Evolutionary conservation across 2,888 invertebrate species (phyloP).

Genomic region (Dasypogon diadema): DNA sequence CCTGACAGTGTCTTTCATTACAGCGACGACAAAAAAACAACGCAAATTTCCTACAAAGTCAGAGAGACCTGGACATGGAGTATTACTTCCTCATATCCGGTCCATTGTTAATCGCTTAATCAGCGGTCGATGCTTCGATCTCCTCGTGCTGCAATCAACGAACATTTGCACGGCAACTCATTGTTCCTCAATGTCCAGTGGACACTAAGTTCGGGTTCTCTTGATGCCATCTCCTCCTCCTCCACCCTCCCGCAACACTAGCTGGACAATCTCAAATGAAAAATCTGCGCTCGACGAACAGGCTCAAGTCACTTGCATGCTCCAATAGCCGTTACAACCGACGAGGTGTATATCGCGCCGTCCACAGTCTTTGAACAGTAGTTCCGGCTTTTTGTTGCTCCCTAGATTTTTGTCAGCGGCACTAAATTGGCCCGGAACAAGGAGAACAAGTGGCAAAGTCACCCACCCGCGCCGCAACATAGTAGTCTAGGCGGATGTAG

Average conservation of each 20-base stretch:
- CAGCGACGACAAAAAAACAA: neutral
- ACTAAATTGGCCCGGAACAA: constrained; percentile 41
- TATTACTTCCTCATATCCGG: constrained; percentile 57
- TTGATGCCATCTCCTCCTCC: neutral
- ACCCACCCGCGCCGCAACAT: neutral
- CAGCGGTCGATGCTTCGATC: constrained; percentile 54
- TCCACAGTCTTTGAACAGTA: constrained; percentile 67
- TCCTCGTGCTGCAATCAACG: constrained; percentile 26
- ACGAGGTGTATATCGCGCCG: constrained; percentile 56
- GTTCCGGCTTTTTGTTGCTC: constrained; percentile 66
- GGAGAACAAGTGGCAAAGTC: constrained; percentile 31
- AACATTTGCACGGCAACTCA: neutral
- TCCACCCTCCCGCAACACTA: neutral
- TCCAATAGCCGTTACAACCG: constrained; percentile 57
- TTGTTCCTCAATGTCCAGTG: neutral
- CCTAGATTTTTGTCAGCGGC: constrained; percentile 29
- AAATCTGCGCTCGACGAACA: constrained; percentile 54
- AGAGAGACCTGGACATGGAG: constrained; percentile 46
- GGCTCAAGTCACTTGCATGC: constrained; percentile 59
- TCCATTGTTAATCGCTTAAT: constrained; percentile 54
- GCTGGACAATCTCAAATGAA: constrained; percentile 2
- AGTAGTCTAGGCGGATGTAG: neutral
- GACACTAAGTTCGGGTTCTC: neutral
- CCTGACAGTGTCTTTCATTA: neutral
- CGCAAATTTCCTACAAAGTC: constrained; percentile 39